These are phyloP conservation scores for Dendrolimus houi DNA, from an alignment of 2,888 invertebrate species.

Conservation along the genomic window DNA sequence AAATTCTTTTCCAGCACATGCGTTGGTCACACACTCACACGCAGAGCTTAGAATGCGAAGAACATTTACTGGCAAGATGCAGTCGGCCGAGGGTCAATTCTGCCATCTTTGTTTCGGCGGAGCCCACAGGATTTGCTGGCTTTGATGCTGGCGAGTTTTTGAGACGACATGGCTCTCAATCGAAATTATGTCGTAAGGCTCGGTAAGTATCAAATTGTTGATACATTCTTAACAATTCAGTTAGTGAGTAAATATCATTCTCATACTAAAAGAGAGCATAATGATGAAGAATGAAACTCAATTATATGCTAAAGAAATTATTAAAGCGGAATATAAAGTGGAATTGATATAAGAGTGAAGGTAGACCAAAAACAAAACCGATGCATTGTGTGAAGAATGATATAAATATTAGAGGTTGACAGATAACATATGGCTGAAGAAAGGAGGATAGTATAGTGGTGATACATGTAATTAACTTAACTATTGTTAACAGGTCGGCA, in stretches of 20 bases:
- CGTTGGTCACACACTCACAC: constrained; percentile 83
- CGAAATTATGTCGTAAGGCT: constrained; percentile 86
- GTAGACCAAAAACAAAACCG: too few relatives aligned
- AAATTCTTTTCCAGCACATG: constrained; percentile 74
- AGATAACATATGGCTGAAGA: too few relatives aligned
- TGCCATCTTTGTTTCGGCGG: constrained; percentile 88
- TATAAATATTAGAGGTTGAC: too few relatives aligned
- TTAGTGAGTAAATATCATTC: too few relatives aligned
- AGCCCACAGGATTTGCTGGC: constrained; percentile 84
- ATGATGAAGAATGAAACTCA: too few relatives aligned
- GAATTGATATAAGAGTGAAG: too few relatives aligned
- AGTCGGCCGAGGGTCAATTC: constrained; percentile 88
- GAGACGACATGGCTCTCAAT: constrained; percentile 87
- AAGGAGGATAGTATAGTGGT: too few relatives aligned
- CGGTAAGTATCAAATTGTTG: constrained; percentile 46
- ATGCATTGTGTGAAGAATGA: too few relatives aligned
- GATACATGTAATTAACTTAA: background rate
- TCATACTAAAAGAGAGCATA: too few relatives aligned
- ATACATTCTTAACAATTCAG: too few relatives aligned
- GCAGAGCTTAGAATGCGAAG: constrained; percentile 79
- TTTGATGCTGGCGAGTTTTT: constrained; percentile 89
- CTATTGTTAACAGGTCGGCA: constrained; percentile 48
- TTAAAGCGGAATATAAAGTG: too few relatives aligned
- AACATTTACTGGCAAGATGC: constrained; percentile 73
- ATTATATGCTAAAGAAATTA: too few relatives aligned